These are phyloP conservation scores for Pampus argenteus DNA, from an alignment of 2,797 vertebrate genomes.

Conservation along the genomic window DNA sequence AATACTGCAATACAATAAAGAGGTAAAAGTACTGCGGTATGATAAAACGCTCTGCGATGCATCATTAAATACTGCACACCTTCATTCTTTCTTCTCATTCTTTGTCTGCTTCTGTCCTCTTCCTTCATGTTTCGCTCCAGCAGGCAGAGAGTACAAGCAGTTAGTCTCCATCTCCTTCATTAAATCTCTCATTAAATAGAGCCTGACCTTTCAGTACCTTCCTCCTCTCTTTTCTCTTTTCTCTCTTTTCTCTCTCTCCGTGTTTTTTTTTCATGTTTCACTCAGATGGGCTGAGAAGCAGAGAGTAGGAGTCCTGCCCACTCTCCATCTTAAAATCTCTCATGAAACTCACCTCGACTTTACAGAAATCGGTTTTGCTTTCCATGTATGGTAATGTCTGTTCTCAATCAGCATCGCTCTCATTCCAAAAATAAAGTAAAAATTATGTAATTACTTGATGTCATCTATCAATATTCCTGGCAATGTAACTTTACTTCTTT, in stretches of 20 bases:
- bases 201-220: constrained; percentile 48
- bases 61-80: background rate
- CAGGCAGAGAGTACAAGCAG: background rate
- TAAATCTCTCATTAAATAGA: constrained; percentile 44
- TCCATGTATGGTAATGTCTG: background rate
- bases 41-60: too few relatives aligned
- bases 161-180: constrained; percentile 41
- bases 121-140: background rate
- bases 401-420: constrained; percentile 1
- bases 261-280: constrained; percentile 19
- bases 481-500: background rate
- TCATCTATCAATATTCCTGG: constrained; percentile 18
- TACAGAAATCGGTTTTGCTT: constrained; percentile 8
- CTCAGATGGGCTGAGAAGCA: constrained; percentile 50
- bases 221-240: background rate
- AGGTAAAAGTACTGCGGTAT: background rate
- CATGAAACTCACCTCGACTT: constrained; percentile 41
- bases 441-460: constrained; percentile 38
- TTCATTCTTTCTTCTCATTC: background rate
- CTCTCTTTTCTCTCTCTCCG: constrained; percentile 1
- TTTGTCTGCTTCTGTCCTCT: background rate
- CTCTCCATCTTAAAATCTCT: constrained; percentile 60
- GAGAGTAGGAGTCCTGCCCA: constrained; percentile 71
- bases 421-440: constrained; percentile 3
- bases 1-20: background rate